Percentiles rank a stretch among this genome's conserved stretches.
These are phyloP conservation scores for Nannobrachium achirus DNA, from an alignment of 2,113 vertebrate species.

Conservation along the genomic window DNA sequence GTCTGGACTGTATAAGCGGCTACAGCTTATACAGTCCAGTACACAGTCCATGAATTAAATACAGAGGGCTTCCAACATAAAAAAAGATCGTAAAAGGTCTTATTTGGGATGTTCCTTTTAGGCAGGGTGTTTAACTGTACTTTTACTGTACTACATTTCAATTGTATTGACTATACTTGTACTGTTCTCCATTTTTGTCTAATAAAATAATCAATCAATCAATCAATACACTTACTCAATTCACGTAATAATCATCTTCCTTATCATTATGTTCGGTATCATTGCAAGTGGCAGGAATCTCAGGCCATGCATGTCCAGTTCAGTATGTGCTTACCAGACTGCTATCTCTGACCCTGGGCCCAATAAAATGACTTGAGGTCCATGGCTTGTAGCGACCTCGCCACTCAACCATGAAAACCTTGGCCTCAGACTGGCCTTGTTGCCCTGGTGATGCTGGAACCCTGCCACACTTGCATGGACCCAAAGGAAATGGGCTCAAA, in stretches of 20 bases:
- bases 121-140: too few species aligned
- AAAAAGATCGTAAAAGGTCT: too few species aligned
- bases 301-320: constrained; percentile 12
- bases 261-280: background rate
- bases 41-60: too few species aligned
- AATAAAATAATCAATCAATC: too few species aligned
- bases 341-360: constrained; percentile 19
- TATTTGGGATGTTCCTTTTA: too few species aligned
- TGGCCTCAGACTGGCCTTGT: constrained; percentile 44
- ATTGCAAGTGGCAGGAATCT: background rate
- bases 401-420: constrained; percentile 47
- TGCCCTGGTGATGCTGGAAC: constrained; percentile 57
- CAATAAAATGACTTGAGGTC: background rate
- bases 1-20: too few species aligned
- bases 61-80: too few species aligned
- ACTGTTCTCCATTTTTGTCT: too few species aligned
- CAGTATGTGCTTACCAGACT: constrained; percentile 43
- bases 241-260: background rate
- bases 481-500: constrained; percentile 19
- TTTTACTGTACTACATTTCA: too few species aligned
- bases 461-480: constrained; percentile 38
- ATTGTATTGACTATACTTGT: too few species aligned
- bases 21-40: too few species aligned
- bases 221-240: background rate
- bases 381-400: constrained; percentile 30